These are phyloP conservation scores for Zaprionus taronus DNA, from an alignment of 1,140 invertebrate species.

Conservation along the genomic window DNA sequence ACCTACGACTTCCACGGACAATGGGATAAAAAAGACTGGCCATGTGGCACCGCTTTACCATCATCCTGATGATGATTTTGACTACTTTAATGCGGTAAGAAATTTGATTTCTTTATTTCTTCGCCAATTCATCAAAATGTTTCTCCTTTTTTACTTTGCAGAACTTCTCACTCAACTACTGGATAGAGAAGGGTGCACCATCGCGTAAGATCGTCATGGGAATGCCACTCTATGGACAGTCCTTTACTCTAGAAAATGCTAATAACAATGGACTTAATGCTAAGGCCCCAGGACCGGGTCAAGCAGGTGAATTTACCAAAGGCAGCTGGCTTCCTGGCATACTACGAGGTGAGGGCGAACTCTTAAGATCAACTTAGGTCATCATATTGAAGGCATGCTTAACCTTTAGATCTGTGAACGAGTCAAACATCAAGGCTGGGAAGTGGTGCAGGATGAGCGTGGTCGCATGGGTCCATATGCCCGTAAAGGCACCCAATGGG, in stretches of 20 bases:
- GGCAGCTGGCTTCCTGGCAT: constrained; percentile 94
- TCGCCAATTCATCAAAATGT: neutral
- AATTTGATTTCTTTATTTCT: constrained; percentile 10
- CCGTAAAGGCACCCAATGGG: constrained; percentile 94
- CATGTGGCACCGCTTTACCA: constrained; percentile 93
- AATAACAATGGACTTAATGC: constrained; percentile 89
- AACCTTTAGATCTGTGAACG: constrained; percentile 90
- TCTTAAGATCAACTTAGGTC: neutral
- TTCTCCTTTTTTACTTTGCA: constrained; percentile 74
- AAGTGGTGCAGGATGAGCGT: constrained; percentile 90
- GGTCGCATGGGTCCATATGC: constrained; percentile 94
- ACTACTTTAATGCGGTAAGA: constrained; percentile 88
- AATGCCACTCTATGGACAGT: constrained; percentile 95
- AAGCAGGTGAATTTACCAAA: constrained; percentile 92
- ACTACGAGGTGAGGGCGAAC: constrained; percentile 90
- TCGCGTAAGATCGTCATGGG: constrained; percentile 93
- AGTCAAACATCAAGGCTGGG: constrained; percentile 91
- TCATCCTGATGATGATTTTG: constrained; percentile 91
- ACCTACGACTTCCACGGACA: constrained; percentile 95
- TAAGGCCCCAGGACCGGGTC: constrained; percentile 90
- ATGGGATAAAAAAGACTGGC: constrained; percentile 95
- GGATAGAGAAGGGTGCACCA: constrained; percentile 93
- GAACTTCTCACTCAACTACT: constrained; percentile 95
- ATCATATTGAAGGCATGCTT: neutral
- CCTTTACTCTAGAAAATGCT: constrained; percentile 88